Evolutionary conservation across 2,888 invertebrate genomes (phyloP), one percentile per base, ranked within the genome.

Genomic region (Tinea pellionella): DNA sequence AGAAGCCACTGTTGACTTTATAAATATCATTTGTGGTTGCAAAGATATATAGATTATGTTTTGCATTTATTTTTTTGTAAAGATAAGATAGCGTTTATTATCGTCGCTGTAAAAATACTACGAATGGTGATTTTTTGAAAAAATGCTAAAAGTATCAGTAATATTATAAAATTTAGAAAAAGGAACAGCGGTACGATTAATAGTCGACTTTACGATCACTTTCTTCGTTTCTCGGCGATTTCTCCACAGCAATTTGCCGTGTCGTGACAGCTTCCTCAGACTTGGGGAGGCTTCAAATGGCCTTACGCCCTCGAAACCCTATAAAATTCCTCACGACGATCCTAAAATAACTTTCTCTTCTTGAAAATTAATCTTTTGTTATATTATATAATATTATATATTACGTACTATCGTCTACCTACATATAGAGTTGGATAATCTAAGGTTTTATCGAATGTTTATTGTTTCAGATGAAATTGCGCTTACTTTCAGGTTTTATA

Each of bases 321-420:
- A 57, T 57, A 32, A 57, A 57, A 32, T 57, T 30, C 32, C 11
- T 32, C 32, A 32, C 16, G 55, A 55, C 55, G 19, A 57, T 32
- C 57, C 57, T 15, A 32, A 57, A 57, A 57, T 57, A 57, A 57
- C 30, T 32, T 32, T 29, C n/a, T 19, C 24, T 55, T 32, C 16
- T 32, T 32, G 57, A 30, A 57, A 57, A 57, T 32, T 57, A 32
- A 57, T 30, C 57, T 57, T 30, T 57, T 57, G 53, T 53, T 12
- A 15, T 47, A 15, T 15, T 47, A 47, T 47, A 13, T 37, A 53
- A 19, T 53, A 53, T 53, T 53, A 47, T 16, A 15, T 2, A 3
- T 24, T 24, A 24, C 2, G 47, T 43, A n/a, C 2, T n/a, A 37
- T 37, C 37, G 2, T 6, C 37, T 2, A 37, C 11, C 37, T 9